A percentile compares a stretch with the other conserved stretches of the same genome.
Evolutionary conservation across 1,140 invertebrate species (phyloP).

Genomic region (Andrena cerasifolii): DNA sequence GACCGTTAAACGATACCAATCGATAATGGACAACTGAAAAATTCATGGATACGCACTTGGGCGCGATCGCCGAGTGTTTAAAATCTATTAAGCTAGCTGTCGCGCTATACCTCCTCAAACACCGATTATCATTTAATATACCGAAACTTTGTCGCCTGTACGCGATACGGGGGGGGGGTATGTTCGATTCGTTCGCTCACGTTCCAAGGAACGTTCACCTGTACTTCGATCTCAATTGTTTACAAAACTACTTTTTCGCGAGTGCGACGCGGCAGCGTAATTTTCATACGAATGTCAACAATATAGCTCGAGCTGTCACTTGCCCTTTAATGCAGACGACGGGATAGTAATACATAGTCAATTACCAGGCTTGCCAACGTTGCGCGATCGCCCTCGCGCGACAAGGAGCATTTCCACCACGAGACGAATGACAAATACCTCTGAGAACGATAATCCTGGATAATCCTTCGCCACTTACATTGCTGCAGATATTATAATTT

Average conservation of each 20-base stretch:
- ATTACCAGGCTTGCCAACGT: constrained; percentile 49
- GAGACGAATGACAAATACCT: too few species aligned
- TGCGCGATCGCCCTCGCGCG: background rate
- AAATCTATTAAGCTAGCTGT: constrained; percentile 22
- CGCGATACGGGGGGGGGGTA: background rate
- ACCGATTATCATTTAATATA: constrained; percentile 33
- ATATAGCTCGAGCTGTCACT: constrained; percentile 71
- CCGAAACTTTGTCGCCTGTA: background rate
- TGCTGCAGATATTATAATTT: too few species aligned
- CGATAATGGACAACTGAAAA: constrained; percentile 33
- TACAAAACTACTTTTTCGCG: constrained; percentile 13
- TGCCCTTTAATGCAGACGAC: constrained; percentile 70
- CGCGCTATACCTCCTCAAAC: constrained; percentile 9
- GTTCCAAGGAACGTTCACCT: background rate
- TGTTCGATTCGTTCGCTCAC: background rate
- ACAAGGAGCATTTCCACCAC: constrained; percentile 33
- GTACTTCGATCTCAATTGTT: background rate
- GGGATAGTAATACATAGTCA: constrained; percentile 52
- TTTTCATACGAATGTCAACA: constrained; percentile 67
- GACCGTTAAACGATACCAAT: constrained; percentile 40
- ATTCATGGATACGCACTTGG: background rate
- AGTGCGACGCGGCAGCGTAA: constrained; percentile 34
- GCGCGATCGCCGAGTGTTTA: background rate
- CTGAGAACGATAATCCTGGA: too few species aligned
- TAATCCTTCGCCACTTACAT: too few species aligned